Percentiles rank a stretch among this genome's conserved stretches.
Conservation (phyloP, 2,888 invertebrate species). For the Rutpela maculata region DNA sequence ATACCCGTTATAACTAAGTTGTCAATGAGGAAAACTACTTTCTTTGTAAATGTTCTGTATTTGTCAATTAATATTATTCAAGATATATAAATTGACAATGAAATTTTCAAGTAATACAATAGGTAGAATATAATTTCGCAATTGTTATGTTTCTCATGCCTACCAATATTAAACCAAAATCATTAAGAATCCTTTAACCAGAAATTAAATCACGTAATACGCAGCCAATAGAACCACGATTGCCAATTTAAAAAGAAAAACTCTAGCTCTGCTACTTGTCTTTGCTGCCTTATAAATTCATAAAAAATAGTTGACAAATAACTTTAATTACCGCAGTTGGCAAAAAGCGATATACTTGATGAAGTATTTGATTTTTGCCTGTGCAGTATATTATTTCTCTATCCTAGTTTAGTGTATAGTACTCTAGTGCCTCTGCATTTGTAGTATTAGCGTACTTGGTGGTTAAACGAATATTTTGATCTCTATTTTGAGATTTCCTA, state of each 20-base stretch:
- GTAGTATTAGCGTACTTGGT: slow-evolving; percentile 69
- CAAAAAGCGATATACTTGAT: slow-evolving; percentile 23
- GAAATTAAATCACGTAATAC: slow-evolving; percentile 3
- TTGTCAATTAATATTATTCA: background rate
- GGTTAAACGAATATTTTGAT: slow-evolving; percentile 54
- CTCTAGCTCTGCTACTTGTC: slow-evolving; percentile 60
- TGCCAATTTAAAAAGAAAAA: slow-evolving; percentile 46
- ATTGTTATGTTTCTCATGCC: background rate
- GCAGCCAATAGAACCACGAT: slow-evolving; percentile 16
- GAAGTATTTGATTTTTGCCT: slow-evolving; percentile 33
- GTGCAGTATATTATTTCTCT: slow-evolving; percentile 55
- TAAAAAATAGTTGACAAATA: slow-evolving; percentile 69
- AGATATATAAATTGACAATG: background rate
- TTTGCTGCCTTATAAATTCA: slow-evolving; percentile 73
- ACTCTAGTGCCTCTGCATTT: slow-evolving; percentile 73
- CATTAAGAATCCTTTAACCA: background rate
- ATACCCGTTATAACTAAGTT: too few species aligned
- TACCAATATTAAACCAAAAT: background rate
- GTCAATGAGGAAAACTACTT: too few species aligned
- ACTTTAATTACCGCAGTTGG: slow-evolving; percentile 52
- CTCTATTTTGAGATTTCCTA: slow-evolving; percentile 46
- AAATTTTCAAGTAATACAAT: background rate
- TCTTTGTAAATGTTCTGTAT: background rate
- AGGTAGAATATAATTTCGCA: too few species aligned
- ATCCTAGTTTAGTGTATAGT: slow-evolving; percentile 70